Evolutionary conservation across 2,888 invertebrate genomes (phyloP).

Genomic region (Monopis laevigella): DNA sequence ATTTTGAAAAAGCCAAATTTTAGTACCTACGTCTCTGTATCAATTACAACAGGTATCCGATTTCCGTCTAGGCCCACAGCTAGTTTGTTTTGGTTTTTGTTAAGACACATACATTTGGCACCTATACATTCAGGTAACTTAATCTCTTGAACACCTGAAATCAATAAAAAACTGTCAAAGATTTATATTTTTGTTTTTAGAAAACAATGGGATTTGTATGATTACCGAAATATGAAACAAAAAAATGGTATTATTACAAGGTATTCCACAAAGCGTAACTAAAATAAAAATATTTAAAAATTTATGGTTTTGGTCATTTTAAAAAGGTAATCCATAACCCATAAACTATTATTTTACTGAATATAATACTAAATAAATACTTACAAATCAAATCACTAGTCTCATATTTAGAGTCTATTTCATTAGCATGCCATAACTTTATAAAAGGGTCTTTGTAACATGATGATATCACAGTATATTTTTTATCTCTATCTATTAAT

Average conservation of each 20-base stretch:
- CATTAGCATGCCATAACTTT: constrained; percentile 25
- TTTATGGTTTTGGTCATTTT: neutral
- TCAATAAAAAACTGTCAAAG: constrained; percentile 13
- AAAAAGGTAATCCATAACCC: no score
- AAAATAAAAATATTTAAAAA: neutral
- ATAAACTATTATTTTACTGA: no score
- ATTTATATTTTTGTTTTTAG: constrained; percentile 16
- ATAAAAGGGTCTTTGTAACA: constrained; percentile 31
- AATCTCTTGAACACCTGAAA: constrained; percentile 27
- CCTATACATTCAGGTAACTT: constrained; percentile 29
- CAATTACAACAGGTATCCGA: constrained; percentile 41
- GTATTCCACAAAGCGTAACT: neutral
- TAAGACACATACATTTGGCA: constrained; percentile 35
- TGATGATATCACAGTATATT: constrained; percentile 29
- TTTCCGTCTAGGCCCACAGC: constrained; percentile 48
- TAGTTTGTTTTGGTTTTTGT: constrained; percentile 29
- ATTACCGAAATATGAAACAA: neutral
- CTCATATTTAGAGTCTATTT: neutral
- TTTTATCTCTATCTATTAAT: constrained; percentile 24
- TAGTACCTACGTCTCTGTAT: constrained; percentile 41
- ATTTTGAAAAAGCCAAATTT: neutral
- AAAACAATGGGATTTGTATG: neutral
- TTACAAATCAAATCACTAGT: neutral
- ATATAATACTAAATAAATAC: neutral
- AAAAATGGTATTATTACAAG: neutral